Evolutionary conservation across 2,888 invertebrate genomes (phyloP), one percentile per base, ranked within the genome.

Genomic region (Autographa gamma): DNA sequence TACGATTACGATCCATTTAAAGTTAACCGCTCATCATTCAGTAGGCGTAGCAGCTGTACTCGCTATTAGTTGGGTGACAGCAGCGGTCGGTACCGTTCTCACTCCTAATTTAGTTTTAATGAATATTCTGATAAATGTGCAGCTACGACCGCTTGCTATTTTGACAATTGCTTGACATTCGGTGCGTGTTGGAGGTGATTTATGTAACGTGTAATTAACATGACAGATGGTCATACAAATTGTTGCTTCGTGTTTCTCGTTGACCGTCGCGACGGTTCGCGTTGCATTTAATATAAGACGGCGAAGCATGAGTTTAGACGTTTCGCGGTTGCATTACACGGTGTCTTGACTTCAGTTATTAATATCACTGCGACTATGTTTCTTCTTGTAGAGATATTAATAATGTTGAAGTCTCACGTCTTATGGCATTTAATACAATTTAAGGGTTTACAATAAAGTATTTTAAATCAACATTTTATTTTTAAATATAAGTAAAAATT

Each of bases 41-140:
- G 60, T 38, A 59, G 58, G 52, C 25, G 80, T 72, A 77, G 71
- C 74, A 73, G 66, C 70, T 71, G 71, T 70, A 54, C 11, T 38
- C 41, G 59, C 71, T 61, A 81, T 76, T 73, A 74, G 74, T 65
- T 66, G 60, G 70, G 63, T 77, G 74, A 71, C 69, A 71, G 56
- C 66, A 59, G 72, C 19, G 58, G 34, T 64, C 66, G 61, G 52
- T 63, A 31, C 64, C 69, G 69, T 63, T 71, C 75, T 66, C 60
- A 66, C 67, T 74, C 66, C 71, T 75, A 83, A 85, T 79, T 80
- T 78, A 77, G 64, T 73, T 83, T 79, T 78, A 77, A 84, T 81
- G 73, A 74, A 74, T 78, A 74, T 78, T 79, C 73, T 78, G 77
- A 80, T 77, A 73, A 74, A 80, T 75, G 67, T 73, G 71, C 54